A percentile compares a stretch with the other conserved stretches of the same genome.
Conservation (phyloP, 2,797 vertebrate species). For the Pantherophis alleghaniensis region DNA sequence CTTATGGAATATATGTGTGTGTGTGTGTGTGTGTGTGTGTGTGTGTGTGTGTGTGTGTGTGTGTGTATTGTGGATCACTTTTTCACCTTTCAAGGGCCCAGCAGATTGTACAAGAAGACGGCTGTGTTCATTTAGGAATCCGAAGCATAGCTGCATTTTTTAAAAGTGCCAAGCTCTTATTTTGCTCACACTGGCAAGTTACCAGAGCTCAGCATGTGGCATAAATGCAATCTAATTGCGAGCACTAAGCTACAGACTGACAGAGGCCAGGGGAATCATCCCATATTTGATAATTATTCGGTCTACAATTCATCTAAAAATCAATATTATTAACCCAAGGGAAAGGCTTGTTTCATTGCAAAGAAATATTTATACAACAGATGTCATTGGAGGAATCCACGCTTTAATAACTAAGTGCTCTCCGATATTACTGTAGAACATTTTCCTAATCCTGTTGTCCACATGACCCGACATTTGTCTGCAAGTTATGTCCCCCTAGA, state of each 20-base stretch:
- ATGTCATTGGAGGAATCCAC: constrained; percentile 23
- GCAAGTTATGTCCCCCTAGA: constrained; percentile 41
- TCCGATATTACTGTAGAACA: constrained; percentile 7
- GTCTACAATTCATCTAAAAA: constrained; percentile 29
- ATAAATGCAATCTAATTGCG: constrained; percentile 36
- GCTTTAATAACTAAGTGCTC: constrained; percentile 22
- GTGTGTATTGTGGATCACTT: not conserved
- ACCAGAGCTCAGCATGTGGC: constrained; percentile 24
- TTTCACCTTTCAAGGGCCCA: constrained; percentile 6
- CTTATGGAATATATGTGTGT: not conserved
- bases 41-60: no score
- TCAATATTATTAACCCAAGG: constrained; percentile 31
- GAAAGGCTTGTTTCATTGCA: constrained; percentile 19
- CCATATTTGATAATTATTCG: constrained; percentile 32
- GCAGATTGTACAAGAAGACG: not conserved
- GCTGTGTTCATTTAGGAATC: not conserved
- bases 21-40: no score
- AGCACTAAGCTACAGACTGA: constrained; percentile 7
- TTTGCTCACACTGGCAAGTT: constrained; percentile 2
- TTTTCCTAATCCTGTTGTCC: constrained; percentile 14
- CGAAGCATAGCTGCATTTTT: not conserved
- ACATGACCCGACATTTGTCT: not conserved
- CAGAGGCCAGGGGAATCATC: constrained; percentile 8
- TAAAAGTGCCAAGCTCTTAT: constrained; percentile 10
- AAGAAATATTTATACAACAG: constrained; percentile 21